Evolutionary conservation across 2,888 invertebrate species (phyloP), one percentile per base, ranked within the genome.

Genomic region (Clepsis dumicolana): DNA sequence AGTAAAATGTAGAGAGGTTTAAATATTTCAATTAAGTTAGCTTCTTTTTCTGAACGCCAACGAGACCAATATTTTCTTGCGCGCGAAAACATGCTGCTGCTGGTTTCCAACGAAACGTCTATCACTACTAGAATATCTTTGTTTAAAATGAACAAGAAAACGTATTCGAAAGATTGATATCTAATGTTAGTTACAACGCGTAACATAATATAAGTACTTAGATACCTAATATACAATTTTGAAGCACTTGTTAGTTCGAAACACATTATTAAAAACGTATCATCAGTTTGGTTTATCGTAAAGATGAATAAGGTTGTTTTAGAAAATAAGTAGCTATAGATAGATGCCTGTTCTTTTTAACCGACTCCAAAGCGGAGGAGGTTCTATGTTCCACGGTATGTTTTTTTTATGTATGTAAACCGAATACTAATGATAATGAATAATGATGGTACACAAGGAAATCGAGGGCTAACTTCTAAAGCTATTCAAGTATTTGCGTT

Each of bases 1-100:
- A 52, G 53, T 14, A 53, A 8, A 50, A 48, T 21, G 21, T 48
- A 59, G 25, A 41, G 41, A 10, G 41, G 59, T 59, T 59, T 41
- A 25, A 59, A 41, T 25, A 21, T 18, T 4, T 41, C 59, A n/a
- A 41, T 41, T 14, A 59, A 16, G 4, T 25, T 59, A n/a, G 59
- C 8, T 16, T 41, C 59, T 1, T 29, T 8, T 1, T 38, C 12
- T 25, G 41, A 25, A 25, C 4, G 25, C 16, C 16, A 21, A 16
- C 8, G 24, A 41, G 59, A 16, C 3, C 3, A 41, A 25, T 25
- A 41, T 8, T 41, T 59, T 4, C n/a, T 59, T 16, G 16, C 25
- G n/a, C 41, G 38, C 16, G 25, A 14, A 7, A 35, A 12, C 38
- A 59, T 48, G 48, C 21, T 21, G 48, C n/a, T 10, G 12, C 10